Percentiles rank a stretch among this genome's conserved stretches.
phyloP scores from a whole-genome alignment of 2,113 vertebrate genomes.

The Cephalopholis sonnerati region DNA sequence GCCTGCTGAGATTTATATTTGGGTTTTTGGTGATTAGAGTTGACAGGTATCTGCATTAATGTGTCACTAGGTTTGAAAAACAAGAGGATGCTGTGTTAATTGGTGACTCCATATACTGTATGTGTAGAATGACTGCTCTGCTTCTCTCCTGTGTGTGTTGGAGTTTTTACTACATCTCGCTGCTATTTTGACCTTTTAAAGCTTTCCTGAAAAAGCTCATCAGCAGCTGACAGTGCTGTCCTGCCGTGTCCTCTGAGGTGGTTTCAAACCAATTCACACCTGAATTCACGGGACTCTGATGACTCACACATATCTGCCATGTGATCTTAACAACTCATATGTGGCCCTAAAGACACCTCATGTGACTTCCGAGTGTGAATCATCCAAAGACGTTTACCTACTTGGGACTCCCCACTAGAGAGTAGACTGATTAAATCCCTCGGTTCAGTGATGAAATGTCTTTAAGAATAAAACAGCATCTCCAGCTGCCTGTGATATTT shows the following conservation, averaged over 20 bases:
- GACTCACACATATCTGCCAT: slow-evolving; percentile 8
- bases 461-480: slow-evolving; percentile 1
- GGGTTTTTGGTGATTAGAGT: background rate
- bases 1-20: background rate
- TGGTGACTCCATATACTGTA: background rate
- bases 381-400: background rate
- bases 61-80: background rate
- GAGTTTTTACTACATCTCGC: background rate
- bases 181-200: background rate
- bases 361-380: slow-evolving; percentile 6
- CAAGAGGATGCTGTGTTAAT: background rate
- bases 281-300: background rate
- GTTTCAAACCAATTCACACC: slow-evolving; percentile 12
- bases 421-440: background rate
- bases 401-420: background rate
- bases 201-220: background rate
- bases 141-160: background rate
- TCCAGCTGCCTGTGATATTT: background rate
- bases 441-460: background rate
- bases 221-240: background rate
- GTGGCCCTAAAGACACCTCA: background rate
- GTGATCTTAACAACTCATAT: background rate
- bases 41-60: background rate
- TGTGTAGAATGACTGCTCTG: background rate
- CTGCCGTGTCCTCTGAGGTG: background rate